phyloP scores from a whole-genome alignment of 2,797 vertebrate genomes.

The Rhinophrynus dorsalis region DNA sequence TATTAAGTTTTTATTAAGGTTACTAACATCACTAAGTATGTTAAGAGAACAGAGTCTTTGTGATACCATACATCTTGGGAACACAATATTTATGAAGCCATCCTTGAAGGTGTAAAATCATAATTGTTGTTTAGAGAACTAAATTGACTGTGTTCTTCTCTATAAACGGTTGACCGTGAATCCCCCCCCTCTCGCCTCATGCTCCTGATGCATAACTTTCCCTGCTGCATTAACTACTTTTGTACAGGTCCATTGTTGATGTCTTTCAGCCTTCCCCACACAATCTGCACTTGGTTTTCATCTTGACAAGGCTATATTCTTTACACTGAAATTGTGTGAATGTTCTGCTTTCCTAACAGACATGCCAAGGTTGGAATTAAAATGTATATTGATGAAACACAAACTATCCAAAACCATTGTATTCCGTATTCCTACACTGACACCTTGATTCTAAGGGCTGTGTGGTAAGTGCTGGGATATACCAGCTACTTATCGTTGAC shows the following conservation, averaged over 20 bases:
- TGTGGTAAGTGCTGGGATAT: too few species aligned
- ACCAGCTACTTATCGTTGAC: too few species aligned
- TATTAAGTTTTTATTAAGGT: not conserved
- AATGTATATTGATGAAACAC: too few species aligned
- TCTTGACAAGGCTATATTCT: not conserved
- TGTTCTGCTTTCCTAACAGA: not conserved
- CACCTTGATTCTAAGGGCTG: too few species aligned
- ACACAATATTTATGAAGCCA: not conserved
- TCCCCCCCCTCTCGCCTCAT: not conserved
- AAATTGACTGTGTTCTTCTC: not conserved
- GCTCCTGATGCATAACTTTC: not conserved
- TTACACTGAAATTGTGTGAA: not conserved
- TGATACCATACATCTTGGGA: not conserved
- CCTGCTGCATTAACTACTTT: not conserved
- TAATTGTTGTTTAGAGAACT: constrained; percentile 12
- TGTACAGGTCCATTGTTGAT: not conserved
- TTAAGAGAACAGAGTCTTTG: not conserved
- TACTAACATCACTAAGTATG: not conserved
- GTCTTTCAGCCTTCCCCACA: not conserved
- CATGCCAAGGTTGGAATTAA: not conserved
- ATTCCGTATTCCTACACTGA: too few species aligned
- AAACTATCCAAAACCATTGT: too few species aligned
- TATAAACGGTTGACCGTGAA: not conserved
- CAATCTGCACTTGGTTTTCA: not conserved
- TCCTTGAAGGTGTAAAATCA: not conserved